Percentiles rank a stretch among this genome's conserved stretches.
These are phyloP conservation scores for Rhopalosiphum maidis DNA, from an alignment of 1,140 invertebrate genomes.

Conservation along the genomic window DNA sequence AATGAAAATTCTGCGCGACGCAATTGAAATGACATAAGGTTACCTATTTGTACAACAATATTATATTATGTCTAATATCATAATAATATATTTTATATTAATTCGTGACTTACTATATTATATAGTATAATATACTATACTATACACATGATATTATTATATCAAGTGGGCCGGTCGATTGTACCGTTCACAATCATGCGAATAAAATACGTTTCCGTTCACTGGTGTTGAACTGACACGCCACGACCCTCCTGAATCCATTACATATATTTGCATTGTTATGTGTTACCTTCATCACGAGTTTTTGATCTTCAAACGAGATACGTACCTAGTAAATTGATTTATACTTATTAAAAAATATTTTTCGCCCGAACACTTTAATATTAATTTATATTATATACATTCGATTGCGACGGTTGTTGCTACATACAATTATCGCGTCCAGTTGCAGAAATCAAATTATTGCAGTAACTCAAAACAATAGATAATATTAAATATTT, in stretches of 20 bases:
- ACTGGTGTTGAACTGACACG: neutral
- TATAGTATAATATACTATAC: neutral
- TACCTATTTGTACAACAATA: neutral
- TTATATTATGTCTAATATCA: neutral
- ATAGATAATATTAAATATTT: too few relatives aligned
- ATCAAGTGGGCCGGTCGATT: neutral
- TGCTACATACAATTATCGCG: neutral
- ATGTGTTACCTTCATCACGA: neutral
- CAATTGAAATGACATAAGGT: neutral
- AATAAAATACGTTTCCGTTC: neutral
- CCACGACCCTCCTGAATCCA: neutral
- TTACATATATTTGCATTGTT: neutral
- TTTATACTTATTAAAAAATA: neutral
- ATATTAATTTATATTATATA: neutral
- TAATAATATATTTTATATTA: conserved; percentile 11
- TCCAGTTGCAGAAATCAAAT: neutral
- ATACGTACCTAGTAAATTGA: neutral
- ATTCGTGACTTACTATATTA: conserved; percentile 20
- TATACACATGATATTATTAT: neutral
- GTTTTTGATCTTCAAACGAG: neutral
- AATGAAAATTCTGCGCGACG: neutral
- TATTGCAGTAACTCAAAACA: neutral
- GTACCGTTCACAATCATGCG: neutral
- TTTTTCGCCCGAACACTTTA: neutral
- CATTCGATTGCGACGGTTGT: too few relatives aligned